Evolutionary conservation across 2,113 vertebrate species (phyloP).

Genomic region (Ceratotherium simum): DNA sequence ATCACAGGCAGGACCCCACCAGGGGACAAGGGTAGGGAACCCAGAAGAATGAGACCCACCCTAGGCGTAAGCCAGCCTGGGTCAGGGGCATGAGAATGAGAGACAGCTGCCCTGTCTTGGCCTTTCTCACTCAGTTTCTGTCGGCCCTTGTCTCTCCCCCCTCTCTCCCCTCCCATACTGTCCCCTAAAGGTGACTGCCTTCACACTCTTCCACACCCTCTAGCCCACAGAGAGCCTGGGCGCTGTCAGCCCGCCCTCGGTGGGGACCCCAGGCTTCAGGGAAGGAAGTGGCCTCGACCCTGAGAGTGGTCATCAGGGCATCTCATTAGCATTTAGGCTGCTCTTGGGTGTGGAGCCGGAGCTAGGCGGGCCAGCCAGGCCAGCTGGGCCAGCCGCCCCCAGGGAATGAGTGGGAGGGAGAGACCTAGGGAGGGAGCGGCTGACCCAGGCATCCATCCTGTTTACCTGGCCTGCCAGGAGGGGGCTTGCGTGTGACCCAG

Average conservation of each 20-base stretch:
- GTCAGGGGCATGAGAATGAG: background rate
- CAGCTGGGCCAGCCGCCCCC: background rate
- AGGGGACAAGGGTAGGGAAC: background rate
- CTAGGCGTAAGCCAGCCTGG: background rate
- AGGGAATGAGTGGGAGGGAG: constrained; percentile 66
- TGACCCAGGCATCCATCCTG: constrained; percentile 69
- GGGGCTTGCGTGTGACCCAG: constrained; percentile 25
- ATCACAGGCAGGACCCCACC: background rate
- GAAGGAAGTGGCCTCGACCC: background rate
- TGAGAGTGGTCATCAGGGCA: background rate
- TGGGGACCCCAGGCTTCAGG: background rate
- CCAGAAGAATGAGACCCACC: background rate
- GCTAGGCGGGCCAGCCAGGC: constrained; percentile 24
- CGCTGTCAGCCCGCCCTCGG: background rate
- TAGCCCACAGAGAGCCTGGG: background rate
- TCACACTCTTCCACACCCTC: background rate
- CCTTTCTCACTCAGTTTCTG: background rate
- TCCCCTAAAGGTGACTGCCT: background rate
- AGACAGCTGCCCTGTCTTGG: background rate
- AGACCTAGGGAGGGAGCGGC: constrained; percentile 53
- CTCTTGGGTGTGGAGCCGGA: constrained; percentile 7
- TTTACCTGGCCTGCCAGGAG: constrained; percentile 44
- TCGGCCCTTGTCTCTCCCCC: background rate
- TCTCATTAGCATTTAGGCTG: background rate
- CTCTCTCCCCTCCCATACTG: background rate